Evolutionary conservation across 2,113 vertebrate species (phyloP).

Genomic region (Accipiter cooperii): DNA sequence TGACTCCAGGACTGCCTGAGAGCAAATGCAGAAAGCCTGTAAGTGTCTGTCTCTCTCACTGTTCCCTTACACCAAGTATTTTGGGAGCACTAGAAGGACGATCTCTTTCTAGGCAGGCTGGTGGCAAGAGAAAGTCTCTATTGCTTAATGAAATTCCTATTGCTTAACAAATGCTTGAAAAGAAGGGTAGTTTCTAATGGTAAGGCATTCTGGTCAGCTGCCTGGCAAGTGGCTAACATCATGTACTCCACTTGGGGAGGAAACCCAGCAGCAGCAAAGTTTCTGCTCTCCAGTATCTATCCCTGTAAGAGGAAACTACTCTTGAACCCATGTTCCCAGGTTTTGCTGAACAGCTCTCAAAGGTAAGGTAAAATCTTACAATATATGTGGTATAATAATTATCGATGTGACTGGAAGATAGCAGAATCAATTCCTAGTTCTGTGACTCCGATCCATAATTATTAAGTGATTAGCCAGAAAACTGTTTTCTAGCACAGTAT

Average conservation of each 20-base stretch:
- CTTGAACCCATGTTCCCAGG: neutral
- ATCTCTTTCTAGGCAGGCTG: neutral
- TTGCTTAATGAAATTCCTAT: neutral
- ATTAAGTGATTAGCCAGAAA: neutral
- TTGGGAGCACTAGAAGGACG: accelerated
- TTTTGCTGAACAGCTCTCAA: neutral
- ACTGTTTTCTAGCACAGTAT: neutral
- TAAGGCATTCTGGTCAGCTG: neutral
- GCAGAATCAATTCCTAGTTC: neutral
- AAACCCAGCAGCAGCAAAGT: neutral
- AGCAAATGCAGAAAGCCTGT: neutral
- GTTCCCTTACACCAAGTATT: accelerated
- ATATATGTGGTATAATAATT: neutral
- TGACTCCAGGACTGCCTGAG: neutral
- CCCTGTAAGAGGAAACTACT: neutral
- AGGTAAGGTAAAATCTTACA: neutral
- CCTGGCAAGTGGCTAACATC: neutral
- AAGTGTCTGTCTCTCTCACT: neutral
- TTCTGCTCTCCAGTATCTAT: neutral
- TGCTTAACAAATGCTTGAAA: neutral
- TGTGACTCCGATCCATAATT: neutral
- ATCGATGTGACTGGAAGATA: neutral
- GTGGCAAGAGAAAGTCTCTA: neutral
- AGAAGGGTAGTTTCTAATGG: neutral
- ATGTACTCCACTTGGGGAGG: neutral